Base-by-base conservation (phyloP, 1,140 invertebrate genomes). In the Papilio glaucus region DNA sequence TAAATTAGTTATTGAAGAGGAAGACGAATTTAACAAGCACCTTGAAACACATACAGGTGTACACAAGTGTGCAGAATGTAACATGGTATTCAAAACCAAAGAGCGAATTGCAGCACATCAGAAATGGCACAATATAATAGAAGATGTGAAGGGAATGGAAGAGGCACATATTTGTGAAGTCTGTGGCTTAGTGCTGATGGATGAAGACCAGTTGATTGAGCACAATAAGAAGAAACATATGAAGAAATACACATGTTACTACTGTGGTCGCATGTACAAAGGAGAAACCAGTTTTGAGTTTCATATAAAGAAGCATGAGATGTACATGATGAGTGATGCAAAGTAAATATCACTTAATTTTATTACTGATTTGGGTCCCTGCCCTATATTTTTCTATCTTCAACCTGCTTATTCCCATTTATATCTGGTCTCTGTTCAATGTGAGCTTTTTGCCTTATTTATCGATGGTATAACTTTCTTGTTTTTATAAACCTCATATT, bases 281-380 rank as follows among this genome's bases (percentile, higher is more conserved):
- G 84, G 84, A 1, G 85, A 88, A 53, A n/a, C 73, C 0, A 86
- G 88, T 69, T 90, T 90, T 45, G 87, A 92, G 8, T 72, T 77
- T 24, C 90, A 92, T 72, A 90, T 92, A n/a, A 85, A 81, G 73
- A 92, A 92, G 76, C 90, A 92, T 81, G 90, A 92, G 73, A 75
- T 81, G 26, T 76, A 79, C 67, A 75, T 82, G 62, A 77, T 82
- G 62, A 68, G 82, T 45, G 74, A 81, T 61, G 9, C 68, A 8
- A 78, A 77, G 85, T 88, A 62, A 86, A 81, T 82, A 57, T 65
- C 63, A 3, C 29, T 33, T 33, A 3, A 33, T 33, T 33, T 33
- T 42, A 2, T 42, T n/a, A n/a, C n/a, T n/a, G n/a, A n/a, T n/a
- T n/a, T n/a, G n/a, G n/a, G n/a, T n/a, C n/a, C n/a, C n/a, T n/a